Evolutionary conservation across 30 jellyfish, hydroid and myxozoan species (phyloP).

Genomic region (Aurelia aurita complex sp. Pacific): DNA sequence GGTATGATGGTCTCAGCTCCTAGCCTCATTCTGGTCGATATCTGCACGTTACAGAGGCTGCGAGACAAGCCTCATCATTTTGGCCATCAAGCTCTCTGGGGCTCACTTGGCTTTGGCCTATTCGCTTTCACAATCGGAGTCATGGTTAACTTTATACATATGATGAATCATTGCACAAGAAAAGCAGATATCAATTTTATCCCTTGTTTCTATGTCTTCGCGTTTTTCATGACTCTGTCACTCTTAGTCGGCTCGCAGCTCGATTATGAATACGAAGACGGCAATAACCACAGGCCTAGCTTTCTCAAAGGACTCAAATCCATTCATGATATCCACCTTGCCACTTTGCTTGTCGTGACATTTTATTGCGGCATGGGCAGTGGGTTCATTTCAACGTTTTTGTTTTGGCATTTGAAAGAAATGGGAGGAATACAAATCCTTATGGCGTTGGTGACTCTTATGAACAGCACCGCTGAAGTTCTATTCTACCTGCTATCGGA

Average conservation of each 20-base stretch:
- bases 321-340: conserved; percentile 80
- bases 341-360: conserved; percentile 76
- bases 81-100: conserved; percentile 95
- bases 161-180: conserved; percentile 73
- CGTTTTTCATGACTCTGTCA: conserved; percentile 74
- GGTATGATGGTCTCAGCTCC: conserved; percentile 94
- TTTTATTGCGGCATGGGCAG: conserved; percentile 95
- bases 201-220: conserved; percentile 84
- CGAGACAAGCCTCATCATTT: conserved; percentile 58
- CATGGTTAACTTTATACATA: conserved; percentile 67
- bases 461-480: conserved; percentile 88
- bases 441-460: conserved; percentile 84
- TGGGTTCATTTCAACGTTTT: conserved; percentile 90
- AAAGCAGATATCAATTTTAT: conserved; percentile 69
- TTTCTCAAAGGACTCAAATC: conserved; percentile 77
- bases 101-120: conserved; percentile 81
- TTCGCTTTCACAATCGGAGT: conserved; percentile 81
- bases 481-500: conserved; percentile 77
- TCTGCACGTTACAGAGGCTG: conserved; percentile 83
- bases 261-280: conserved; percentile 41
- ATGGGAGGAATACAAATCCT: conserved; percentile 92
- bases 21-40: conserved; percentile 81
- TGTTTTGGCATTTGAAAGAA: conserved; percentile 95
- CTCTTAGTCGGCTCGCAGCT: conserved; percentile 78
- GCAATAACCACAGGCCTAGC: conserved; percentile 57